Conservation (phyloP, 2,113 vertebrate genomes). For the Rhineura floridana region DNA sequence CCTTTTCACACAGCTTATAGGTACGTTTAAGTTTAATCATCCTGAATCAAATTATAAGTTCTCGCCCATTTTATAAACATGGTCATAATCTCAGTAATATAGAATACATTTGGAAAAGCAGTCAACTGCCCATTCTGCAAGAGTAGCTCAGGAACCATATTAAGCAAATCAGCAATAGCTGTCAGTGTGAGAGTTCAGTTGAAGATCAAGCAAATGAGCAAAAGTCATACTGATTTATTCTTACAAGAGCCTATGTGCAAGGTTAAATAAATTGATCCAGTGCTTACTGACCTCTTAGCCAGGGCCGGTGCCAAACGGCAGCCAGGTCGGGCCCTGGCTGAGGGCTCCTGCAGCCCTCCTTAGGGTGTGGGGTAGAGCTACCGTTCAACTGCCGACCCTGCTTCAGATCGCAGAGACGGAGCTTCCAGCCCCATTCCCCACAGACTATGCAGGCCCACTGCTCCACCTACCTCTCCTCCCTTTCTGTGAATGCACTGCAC, state of each 20-base stretch:
- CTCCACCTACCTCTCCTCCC: too few species aligned
- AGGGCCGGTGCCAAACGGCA: too few species aligned
- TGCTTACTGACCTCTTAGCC: not conserved
- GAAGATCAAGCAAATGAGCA: constrained; percentile 6
- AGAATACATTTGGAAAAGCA: not conserved
- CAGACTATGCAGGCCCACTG: too few species aligned
- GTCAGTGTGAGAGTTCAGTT: not conserved
- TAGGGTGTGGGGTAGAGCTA: too few species aligned
- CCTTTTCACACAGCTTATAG: not conserved
- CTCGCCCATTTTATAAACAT: not conserved
- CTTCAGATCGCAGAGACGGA: too few species aligned
- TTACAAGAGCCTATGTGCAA: not conserved
- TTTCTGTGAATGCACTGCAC: too few species aligned
- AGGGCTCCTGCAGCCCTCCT: too few species aligned
- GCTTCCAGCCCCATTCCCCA: too few species aligned
- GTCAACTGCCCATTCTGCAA: not conserved
- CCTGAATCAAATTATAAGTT: not conserved
- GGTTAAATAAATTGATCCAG: constrained; percentile 17
- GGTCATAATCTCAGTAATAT: not conserved
- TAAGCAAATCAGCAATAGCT: not conserved
- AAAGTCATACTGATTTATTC: not conserved
- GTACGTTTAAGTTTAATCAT: constrained; percentile 11
- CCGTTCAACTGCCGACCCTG: too few species aligned
- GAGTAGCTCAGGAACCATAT: not conserved
- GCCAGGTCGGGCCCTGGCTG: too few species aligned